These are phyloP conservation scores for Scaptomyza pallida DNA, from an alignment of 1,140 invertebrate genomes.

Conservation along the genomic window DNA sequence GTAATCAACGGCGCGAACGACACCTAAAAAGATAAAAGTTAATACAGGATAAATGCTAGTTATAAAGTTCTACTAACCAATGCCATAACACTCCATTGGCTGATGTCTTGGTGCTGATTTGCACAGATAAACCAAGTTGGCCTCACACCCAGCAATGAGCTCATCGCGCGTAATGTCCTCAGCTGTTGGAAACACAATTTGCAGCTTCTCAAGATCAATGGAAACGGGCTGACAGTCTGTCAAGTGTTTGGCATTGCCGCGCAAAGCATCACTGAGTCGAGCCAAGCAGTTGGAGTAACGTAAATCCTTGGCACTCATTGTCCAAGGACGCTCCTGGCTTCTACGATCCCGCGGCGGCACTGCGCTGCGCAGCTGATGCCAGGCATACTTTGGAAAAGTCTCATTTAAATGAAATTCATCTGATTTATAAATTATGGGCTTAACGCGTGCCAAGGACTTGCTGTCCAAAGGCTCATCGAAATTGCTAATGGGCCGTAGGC, in stretches of 20 bases:
- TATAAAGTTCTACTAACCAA: conserved; percentile 53
- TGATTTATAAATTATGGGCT: conserved; percentile 51
- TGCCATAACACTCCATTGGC: conserved; percentile 62
- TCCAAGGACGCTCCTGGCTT: conserved; percentile 39
- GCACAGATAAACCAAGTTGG: conserved; percentile 78
- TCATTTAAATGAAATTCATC: conserved; percentile 35
- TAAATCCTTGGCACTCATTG: conserved; percentile 71
- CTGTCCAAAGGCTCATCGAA: conserved; percentile 83
- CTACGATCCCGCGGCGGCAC: conserved; percentile 33
- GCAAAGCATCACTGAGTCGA: conserved; percentile 56
- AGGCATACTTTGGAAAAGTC: conserved; percentile 24
- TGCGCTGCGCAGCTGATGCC: conserved; percentile 51
- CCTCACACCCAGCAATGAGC: conserved; percentile 64
- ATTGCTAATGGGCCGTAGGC: conserved; percentile 84
- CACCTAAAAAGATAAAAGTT: conserved; percentile 41
- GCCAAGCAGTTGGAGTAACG: conserved; percentile 68
- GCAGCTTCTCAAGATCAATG: conserved; percentile 45
- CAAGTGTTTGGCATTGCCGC: conserved; percentile 55
- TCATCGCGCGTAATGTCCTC: conserved; percentile 34
- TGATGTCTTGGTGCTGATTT: conserved; percentile 5
- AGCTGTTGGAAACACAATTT: conserved; percentile 40
- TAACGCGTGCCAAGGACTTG: conserved; percentile 65
- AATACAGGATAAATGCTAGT: no score
- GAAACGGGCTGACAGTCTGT: conserved; percentile 49
- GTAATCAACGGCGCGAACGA: conserved; percentile 74